Conservation (phyloP, 2,888 invertebrate species). For the Portevinia maculata region DNA sequence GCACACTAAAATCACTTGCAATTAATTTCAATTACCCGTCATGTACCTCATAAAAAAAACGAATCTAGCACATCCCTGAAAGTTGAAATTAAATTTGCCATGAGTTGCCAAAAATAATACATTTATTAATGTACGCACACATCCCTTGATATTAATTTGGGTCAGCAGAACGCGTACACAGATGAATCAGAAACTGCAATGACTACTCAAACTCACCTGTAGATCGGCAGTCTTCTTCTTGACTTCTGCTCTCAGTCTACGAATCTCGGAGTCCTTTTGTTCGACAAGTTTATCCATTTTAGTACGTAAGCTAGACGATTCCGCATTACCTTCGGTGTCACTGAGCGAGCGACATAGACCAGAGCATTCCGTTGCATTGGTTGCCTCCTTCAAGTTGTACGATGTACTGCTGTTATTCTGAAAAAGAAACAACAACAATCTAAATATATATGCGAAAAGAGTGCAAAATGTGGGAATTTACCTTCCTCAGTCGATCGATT, state of each 20-base stretch:
- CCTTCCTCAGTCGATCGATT: constrained; percentile 78
- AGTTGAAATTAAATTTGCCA: constrained; percentile 9
- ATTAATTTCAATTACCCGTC: constrained; percentile 34
- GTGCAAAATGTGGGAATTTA: background rate
- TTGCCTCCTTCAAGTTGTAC: constrained; percentile 51
- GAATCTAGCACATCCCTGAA: constrained; percentile 43
- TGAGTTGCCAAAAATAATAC: constrained; percentile 38
- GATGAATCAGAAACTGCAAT: constrained; percentile 28
- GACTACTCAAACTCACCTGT: constrained; percentile 76
- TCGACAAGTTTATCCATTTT: constrained; percentile 82
- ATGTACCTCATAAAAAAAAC: constrained; percentile 21
- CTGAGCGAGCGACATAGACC: constrained; percentile 77
- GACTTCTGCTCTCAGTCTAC: constrained; percentile 83
- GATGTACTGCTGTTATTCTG: constrained; percentile 50
- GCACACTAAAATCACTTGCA: background rate
- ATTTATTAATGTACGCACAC: background rate
- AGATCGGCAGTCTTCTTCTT: constrained; percentile 81
- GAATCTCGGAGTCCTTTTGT: constrained; percentile 85
- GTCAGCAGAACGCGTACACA: background rate
- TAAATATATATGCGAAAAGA: background rate
- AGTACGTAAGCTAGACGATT: constrained; percentile 75
- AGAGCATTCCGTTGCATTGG: constrained; percentile 65
- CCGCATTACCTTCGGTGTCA: constrained; percentile 77
- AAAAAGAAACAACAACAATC: background rate
- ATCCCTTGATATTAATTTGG: constrained; percentile 11